Base-by-base conservation (phyloP, 2,888 invertebrate genomes). In the Diabrotica balteata region DNA sequence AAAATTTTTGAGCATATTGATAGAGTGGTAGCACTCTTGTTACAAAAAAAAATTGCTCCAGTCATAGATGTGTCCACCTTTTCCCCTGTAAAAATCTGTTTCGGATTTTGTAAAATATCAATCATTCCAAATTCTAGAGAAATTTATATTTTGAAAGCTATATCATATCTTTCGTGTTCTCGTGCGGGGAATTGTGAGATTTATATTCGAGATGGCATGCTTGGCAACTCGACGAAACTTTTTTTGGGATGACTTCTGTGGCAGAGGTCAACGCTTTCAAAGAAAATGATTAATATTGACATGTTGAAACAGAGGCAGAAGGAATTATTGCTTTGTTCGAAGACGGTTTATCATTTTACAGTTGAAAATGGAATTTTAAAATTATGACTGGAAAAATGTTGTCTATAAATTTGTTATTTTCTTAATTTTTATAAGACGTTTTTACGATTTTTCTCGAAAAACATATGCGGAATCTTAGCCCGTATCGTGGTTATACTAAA, bases 231-330 rank as follows among this genome's bases (percentile, higher is more conserved):
- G 47, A 9, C 47, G 47, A 47, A 47, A 47, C 9, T 47, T 47
- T 47, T 47, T 47, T 47, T 47, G 9, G 47, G 47, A 47, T 47
- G 47, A 47, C 47, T 47, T 47, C 47, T 4, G 47, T 47, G 10
- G 47, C 10, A 47, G 10, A 47, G 47, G 47, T 47, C 47, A 47
- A 47, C 47, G 47, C 10, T 47, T 47, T 47, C 47, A 47, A 47
- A 8, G 47, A 47, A 47, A 47, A 47, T 47, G 47, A 47, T 47
- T 47, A 47, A 47, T 47, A 47, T 47, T 47, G 47, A 47, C 47
- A 47, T 47, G 47, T 47, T 47, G 47, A 10, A 47, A 47, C 47
- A 47, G 5, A 47, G 47, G 10, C 47, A 47, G 47, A 32, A 32
- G 2, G 32, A 32, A 32, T 32, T 32, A 32, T 32, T 32, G 32